Evolutionary conservation across 2,888 invertebrate genomes (phyloP).

Genomic region (Polylopha cassiicola): DNA sequence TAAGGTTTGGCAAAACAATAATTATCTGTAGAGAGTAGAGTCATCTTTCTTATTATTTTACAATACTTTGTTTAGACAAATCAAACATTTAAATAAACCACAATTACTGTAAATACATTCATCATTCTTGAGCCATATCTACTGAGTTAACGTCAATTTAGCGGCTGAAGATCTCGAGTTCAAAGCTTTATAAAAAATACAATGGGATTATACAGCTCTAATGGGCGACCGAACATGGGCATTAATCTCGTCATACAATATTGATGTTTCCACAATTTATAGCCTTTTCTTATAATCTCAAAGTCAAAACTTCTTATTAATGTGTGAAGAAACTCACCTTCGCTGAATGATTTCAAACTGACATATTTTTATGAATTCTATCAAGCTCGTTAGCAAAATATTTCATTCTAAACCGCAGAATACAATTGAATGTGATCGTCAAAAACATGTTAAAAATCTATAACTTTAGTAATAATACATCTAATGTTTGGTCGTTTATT

Average conservation of each 20-base stretch:
- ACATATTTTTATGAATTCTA: constrained; percentile 66
- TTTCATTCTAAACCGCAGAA: constrained; percentile 60
- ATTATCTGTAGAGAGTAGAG: constrained; percentile 4
- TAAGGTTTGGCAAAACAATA: constrained; percentile 12
- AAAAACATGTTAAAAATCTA: constrained; percentile 57
- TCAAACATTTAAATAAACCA: constrained; percentile 8
- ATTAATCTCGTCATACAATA: constrained; percentile 75
- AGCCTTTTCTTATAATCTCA: constrained; percentile 60
- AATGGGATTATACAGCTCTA: constrained; percentile 72
- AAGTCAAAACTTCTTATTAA: constrained; percentile 72
- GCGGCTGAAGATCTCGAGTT: constrained; percentile 51
- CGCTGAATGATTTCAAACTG: constrained; percentile 43
- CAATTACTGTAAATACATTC: constrained; percentile 52
- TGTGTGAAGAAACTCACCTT: constrained; percentile 74
- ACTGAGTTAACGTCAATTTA: constrained; percentile 55
- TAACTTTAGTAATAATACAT: constrained; percentile 54
- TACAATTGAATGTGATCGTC: constrained; percentile 72
- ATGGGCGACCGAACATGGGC: constrained; percentile 73
- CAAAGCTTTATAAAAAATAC: constrained; percentile 63
- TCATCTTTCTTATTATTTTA: too few species aligned
- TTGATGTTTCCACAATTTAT: constrained; percentile 74
- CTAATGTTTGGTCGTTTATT: constrained; percentile 36
- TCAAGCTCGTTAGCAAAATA: constrained; percentile 65
- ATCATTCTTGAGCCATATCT: constrained; percentile 54
- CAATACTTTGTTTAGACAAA: too few species aligned